Conservation (phyloP, 2,797 vertebrate genomes). For the Anomalospiza imberbis region DNA sequence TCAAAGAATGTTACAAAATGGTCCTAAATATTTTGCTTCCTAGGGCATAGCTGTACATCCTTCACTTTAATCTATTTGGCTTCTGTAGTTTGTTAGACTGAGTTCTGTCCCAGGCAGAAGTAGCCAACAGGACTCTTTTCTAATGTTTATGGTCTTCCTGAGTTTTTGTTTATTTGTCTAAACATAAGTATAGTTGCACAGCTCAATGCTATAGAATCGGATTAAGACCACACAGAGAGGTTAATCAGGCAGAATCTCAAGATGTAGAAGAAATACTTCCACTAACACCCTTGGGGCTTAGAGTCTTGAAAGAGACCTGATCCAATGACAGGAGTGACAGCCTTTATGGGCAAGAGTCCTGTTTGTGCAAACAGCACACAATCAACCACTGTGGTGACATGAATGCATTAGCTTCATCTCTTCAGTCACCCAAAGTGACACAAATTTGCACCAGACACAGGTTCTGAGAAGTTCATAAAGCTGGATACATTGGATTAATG, state of each 20-base stretch:
- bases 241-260: background rate
- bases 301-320: background rate
- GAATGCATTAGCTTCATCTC: background rate
- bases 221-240: background rate
- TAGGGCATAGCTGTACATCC: background rate
- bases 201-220: background rate
- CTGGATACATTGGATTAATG: background rate
- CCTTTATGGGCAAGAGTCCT: background rate
- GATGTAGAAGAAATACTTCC: background rate
- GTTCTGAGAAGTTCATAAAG: background rate
- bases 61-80: background rate
- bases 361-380: accelerated
- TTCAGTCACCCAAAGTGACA: background rate
- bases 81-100: background rate
- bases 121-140: background rate
- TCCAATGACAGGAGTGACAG: background rate
- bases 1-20: background rate
- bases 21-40: background rate
- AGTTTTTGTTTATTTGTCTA: background rate
- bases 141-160: background rate
- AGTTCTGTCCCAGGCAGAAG: background rate
- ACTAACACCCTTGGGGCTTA: background rate
- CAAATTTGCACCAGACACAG: background rate
- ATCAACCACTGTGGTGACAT: accelerated
- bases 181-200: background rate